Percentiles rank a stretch among this genome's conserved stretches.
Evolutionary conservation across 2,797 vertebrate species (phyloP).

Genomic region (Spheniscus humboldti): DNA sequence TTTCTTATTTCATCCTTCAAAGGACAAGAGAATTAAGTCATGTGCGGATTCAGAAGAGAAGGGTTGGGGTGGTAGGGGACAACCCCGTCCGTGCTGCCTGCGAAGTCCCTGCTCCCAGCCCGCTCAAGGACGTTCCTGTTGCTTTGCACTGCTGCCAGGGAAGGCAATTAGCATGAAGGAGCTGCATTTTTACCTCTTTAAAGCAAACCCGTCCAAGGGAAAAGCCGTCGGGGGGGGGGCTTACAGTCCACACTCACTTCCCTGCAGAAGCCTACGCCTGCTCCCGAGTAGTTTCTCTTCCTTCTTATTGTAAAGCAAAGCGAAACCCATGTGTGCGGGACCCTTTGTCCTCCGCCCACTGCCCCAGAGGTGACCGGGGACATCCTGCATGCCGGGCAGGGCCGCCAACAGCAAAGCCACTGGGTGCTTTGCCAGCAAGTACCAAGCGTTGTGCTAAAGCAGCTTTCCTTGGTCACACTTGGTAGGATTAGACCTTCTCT

Average conservation of each 20-base stretch:
- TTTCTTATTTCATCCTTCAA: background rate
- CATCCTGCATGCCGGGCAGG: background rate
- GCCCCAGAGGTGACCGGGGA: background rate
- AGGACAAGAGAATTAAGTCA: too few relatives aligned
- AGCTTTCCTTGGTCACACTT: background rate
- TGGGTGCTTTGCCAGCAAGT: background rate
- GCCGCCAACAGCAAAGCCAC: background rate
- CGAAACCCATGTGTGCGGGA: background rate
- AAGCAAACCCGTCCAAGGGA: background rate
- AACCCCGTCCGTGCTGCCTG: rapidly evolving
- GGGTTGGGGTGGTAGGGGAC: background rate
- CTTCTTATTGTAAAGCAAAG: conserved; percentile 23
- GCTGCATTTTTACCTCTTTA: too few relatives aligned
- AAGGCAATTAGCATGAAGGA: rapidly evolving
- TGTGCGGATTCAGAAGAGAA: rapidly evolving
- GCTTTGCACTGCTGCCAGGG: background rate
- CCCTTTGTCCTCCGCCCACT: background rate
- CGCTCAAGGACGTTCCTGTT: rapidly evolving
- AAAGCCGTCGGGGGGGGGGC: background rate
- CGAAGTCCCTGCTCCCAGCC: background rate
- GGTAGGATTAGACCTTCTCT: background rate
- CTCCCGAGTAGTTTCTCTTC: conserved; percentile 35
- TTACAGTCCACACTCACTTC: background rate
- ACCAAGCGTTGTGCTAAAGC: background rate
- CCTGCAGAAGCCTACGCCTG: background rate